A percentile compares a stretch with the other conserved stretches of the same genome.
Evolutionary conservation across 2,113 vertebrate genomes (phyloP).

Genomic region (Phoenicopterus ruber): DNA sequence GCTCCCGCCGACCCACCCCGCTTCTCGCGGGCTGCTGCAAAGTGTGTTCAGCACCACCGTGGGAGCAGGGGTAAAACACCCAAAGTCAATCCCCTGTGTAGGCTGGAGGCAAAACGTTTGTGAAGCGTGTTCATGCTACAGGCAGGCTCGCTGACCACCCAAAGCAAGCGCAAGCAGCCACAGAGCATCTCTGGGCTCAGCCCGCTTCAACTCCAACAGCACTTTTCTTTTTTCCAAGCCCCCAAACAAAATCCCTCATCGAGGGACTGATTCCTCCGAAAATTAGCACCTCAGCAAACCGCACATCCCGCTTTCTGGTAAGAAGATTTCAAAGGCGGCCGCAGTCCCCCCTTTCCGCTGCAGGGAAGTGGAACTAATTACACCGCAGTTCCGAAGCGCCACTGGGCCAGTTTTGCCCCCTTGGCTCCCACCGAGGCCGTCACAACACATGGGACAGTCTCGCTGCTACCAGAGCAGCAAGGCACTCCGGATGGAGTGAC

Average conservation of each 20-base stretch:
- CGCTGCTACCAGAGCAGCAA: neutral
- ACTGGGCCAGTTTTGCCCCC: neutral
- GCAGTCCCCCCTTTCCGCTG: neutral
- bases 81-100: neutral
- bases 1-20: neutral
- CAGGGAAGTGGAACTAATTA: constrained; percentile 5
- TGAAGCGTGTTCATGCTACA: no score
- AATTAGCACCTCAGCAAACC: neutral
- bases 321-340: neutral
- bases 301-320: neutral
- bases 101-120: neutral
- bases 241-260: neutral
- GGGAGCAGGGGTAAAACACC: neutral
- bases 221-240: neutral
- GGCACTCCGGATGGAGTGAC: neutral
- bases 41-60: neutral
- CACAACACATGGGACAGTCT: neutral
- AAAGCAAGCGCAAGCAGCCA: neutral
- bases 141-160: neutral
- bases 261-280: neutral
- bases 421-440: neutral
- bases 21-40: neutral
- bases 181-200: neutral
- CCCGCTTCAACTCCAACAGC: fast-evolving
- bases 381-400: neutral